Conservation (phyloP, 2,113 vertebrate species). For the Corynorhinus townsendii region DNA sequence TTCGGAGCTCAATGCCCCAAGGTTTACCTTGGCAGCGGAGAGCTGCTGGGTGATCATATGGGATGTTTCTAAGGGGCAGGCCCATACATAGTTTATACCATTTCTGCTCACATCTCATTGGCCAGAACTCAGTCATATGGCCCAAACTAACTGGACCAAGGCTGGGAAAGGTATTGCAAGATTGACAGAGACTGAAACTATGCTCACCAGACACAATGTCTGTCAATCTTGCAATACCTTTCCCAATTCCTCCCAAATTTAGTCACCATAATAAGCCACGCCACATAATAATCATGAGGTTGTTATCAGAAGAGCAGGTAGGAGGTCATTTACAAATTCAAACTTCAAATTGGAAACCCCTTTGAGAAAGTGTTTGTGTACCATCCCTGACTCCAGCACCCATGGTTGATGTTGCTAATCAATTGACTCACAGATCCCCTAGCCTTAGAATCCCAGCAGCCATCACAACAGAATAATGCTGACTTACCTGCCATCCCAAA, state of each 20-base stretch:
- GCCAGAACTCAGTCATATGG: not conserved
- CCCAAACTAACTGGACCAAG: not conserved
- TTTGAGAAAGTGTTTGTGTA: not conserved
- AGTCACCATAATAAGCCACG: not conserved
- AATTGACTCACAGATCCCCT: not conserved
- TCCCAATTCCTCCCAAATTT: not conserved
- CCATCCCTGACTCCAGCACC: not conserved
- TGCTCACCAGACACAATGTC: no score
- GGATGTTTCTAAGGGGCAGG: not conserved
- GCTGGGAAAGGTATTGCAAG: not conserved
- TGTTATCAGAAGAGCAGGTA: not conserved
- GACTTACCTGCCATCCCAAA: not conserved
- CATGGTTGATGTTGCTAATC: not conserved
- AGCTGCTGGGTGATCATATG: not conserved
- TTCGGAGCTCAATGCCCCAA: not conserved
- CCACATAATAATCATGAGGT: not conserved
- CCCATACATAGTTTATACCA: not conserved
- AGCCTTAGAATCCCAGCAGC: not conserved
- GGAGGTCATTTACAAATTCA: slow-evolving; percentile 12
- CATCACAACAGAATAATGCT: not conserved
- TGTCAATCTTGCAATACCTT: not conserved
- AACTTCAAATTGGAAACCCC: not conserved
- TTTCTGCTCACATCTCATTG: not conserved
- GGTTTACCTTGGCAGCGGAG: not conserved
- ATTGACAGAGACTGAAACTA: no score